A percentile compares a stretch with the other conserved stretches of the same genome.
phyloP scores from a whole-genome alignment of 2,888 invertebrate species.

The Drosophila neonasuta region DNA sequence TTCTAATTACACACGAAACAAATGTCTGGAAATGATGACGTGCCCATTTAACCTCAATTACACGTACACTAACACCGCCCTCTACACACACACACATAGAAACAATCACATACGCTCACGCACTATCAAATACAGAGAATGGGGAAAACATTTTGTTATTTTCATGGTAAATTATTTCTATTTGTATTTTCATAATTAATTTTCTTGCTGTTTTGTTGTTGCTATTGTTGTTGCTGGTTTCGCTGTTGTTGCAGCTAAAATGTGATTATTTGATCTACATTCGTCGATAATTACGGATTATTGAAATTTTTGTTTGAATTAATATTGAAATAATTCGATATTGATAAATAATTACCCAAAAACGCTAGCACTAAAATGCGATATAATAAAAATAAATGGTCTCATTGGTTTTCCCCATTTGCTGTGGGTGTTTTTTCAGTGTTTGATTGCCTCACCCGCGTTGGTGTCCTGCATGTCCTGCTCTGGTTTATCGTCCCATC shows the following conservation, averaged over 20 bases:
- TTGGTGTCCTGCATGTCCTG: conserved; percentile 11
- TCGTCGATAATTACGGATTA: conserved; percentile 73
- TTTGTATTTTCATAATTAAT: conserved; percentile 72
- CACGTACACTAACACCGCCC: conserved; percentile 25
- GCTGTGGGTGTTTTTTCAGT: conserved; percentile 19
- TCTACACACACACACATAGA: not conserved
- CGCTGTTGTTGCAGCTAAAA: conserved; percentile 46
- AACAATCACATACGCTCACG: not conserved
- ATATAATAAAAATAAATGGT: conserved; percentile 51
- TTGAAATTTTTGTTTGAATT: conserved; percentile 74
- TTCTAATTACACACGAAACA: conserved; percentile 34
- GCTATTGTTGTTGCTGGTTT: conserved; percentile 30
- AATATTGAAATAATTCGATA: conserved; percentile 72
- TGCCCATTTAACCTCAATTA: conserved; percentile 50
- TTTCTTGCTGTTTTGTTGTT: conserved; percentile 37
- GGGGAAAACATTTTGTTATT: conserved; percentile 46
- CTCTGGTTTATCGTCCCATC: conserved; percentile 4
- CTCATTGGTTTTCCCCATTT: conserved; percentile 33
- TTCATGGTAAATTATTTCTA: conserved; percentile 62
- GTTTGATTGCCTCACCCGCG: not conserved
- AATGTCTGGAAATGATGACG: conserved; percentile 40
- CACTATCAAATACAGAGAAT: not conserved
- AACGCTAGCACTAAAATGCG: conserved; percentile 37
- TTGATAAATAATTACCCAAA: conserved; percentile 66
- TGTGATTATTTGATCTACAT: conserved; percentile 74